Base-by-base conservation (phyloP, 23 tunicate species). In the Ascidia mentula region DNA sequence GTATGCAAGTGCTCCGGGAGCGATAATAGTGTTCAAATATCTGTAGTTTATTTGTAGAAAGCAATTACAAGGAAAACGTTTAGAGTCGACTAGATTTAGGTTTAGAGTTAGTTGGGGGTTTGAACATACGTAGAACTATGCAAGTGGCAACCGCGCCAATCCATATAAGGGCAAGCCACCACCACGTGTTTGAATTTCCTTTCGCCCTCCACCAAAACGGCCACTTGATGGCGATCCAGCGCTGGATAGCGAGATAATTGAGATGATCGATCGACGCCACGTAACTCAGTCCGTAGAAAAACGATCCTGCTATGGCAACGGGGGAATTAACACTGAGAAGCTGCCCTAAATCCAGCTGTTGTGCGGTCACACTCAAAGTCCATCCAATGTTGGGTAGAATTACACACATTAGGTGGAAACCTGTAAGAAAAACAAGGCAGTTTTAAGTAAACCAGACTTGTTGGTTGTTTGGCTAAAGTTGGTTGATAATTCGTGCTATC, bases 181-280 rank as follows among this genome's bases (percentile, higher is more conserved):
- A 34, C 32, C 40, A 30, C 20, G 72, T 81, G 38, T 61, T 70
- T 12, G 38, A 18, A 31, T 53, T 81, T 72, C 76, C 45, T 18
- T 69, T 72, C 1, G 18, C 12, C 32, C 59, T 69, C 32, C 40
- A 76, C 78, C 85, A 37, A 18, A 71, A 34, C 38, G 75, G 75
- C 75, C 75, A 71, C 75, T 71, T 34, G 75, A 71, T 34, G 75
- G 75, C 75, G 75, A 31, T 35, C 38, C 38, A 71, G 75, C 75
- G 75, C 34, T 71, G 75, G 30, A 71, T 18, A 12, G 38, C 38
- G 75, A 71, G 38, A 36, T 28, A 71, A 31, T 34, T 34, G 3
- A 71, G 75, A 31, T 71, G 75, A 18, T 71, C 38, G 18, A 71
- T 35, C 38, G 75, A 71, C 2, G 75, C 38, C 30, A 35, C 75